Evolutionary conservation across 2,113 vertebrate species (phyloP), one percentile per base, ranked within the genome.

Genomic region (Calyptomena viridis): DNA sequence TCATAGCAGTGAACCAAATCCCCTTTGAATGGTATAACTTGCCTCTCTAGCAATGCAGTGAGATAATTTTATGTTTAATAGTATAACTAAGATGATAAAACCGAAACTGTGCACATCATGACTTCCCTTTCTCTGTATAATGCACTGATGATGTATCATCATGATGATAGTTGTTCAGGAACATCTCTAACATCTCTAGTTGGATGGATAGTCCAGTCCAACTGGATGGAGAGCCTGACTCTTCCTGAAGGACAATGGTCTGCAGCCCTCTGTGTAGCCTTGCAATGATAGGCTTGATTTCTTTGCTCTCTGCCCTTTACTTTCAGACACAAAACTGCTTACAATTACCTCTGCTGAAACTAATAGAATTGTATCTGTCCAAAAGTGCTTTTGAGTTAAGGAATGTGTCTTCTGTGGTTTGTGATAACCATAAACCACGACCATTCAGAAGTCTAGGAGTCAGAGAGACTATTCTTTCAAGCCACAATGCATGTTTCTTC

Each of bases 401-500:
- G 72, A 78, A 46, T 42, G 9, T 23, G 8, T 25, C 27, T 63
- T 75, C 35, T 74, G 40, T 35, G 63, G 42, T 73, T 95, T 92
- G 40, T 89, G 86, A 63, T 69, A 87, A 84, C 46, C 46, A 47
- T 47, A 47, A 47, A 47, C 46, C 46, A 22, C 22, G 22, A 47
- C 46, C 10, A 91, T 96, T 88, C 69, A 82, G 83, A 87, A 58
- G 33, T 47, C 9, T 42, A 62, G 20, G 25, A 60, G 44, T 21
- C 69, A 73, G 63, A 49, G 39, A 55, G 3, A 7, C 24, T 74
- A 5, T 78, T 90, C 14, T 82, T 89, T 73, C n/a, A 62, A 91
- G 64, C 33, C 83, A 39, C 35, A 93, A 21, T 58, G 58, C 50
- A 16, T 15, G 63, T 84, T 42, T 96, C 84, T 95, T 93, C 55